Evolutionary conservation across 2,888 invertebrate genomes (phyloP).

Genomic region (Agrypnus murinus): DNA sequence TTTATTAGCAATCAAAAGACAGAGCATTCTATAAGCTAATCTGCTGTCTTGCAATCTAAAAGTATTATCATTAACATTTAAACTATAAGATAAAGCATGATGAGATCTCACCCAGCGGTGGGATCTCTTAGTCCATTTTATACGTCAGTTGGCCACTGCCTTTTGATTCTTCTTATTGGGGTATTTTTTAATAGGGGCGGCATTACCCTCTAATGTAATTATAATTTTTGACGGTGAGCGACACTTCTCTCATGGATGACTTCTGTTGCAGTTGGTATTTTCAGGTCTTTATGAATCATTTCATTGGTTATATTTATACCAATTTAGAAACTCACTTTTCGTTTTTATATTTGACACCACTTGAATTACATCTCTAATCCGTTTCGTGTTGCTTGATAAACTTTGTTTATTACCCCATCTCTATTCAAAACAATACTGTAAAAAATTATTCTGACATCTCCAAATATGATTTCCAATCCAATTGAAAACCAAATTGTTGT

Average conservation of each 20-base stretch:
- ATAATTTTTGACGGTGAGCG: neutral
- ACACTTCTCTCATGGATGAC: slow-evolving; percentile 2
- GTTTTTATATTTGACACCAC: too few relatives aligned
- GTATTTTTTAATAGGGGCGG: slow-evolving; percentile 6
- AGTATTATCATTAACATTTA: slow-evolving; percentile 2
- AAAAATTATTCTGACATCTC: too few relatives aligned
- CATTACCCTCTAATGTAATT: too few relatives aligned
- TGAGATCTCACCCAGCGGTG: neutral
- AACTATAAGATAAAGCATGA: neutral
- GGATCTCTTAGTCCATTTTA: slow-evolving; percentile 2
- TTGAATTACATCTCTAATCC: too few relatives aligned
- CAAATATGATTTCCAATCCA: too few relatives aligned
- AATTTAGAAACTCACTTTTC: too few relatives aligned
- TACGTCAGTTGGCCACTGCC: slow-evolving; percentile 11
- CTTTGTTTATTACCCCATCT: too few relatives aligned
- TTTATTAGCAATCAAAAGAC: slow-evolving; percentile 12
- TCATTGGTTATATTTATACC: neutral
- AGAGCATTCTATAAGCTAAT: slow-evolving; percentile 4
- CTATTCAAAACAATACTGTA: too few relatives aligned
- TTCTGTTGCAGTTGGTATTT: slow-evolving; percentile 3
- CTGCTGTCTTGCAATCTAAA: neutral
- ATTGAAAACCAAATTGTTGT: too few relatives aligned
- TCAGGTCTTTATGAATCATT: too few relatives aligned
- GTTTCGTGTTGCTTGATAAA: too few relatives aligned
- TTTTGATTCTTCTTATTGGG: neutral